Evolutionary conservation across 2,797 vertebrate genomes (phyloP).

Genomic region (Chelon auratus): DNA sequence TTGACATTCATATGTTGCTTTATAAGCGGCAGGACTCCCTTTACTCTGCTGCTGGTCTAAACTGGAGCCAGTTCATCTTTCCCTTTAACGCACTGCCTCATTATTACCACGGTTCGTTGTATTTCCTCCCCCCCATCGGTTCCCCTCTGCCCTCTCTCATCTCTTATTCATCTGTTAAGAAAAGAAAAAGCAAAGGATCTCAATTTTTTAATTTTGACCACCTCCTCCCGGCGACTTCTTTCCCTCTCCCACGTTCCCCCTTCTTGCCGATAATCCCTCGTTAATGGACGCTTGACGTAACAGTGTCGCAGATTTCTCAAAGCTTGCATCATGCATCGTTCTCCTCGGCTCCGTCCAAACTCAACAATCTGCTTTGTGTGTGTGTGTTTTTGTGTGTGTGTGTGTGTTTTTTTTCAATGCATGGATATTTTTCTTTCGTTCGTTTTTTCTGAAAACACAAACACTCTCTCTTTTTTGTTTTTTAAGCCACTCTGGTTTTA

Average conservation of each 20-base stretch:
- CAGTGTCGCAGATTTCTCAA: conserved; percentile 27
- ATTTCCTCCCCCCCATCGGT: neutral
- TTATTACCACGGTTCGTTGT: too few species aligned
- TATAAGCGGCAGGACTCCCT: too few species aligned
- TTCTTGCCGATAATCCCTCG: too few species aligned
- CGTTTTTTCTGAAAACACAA: neutral
- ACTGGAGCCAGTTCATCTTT: too few species aligned
- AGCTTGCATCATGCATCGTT: conserved; percentile 40
- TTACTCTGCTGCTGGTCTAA: too few species aligned
- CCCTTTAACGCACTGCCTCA: too few species aligned
- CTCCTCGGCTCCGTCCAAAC: neutral
- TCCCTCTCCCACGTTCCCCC: too few species aligned
- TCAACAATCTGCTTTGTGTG: neutral
- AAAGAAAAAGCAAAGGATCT: neutral
- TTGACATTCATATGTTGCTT: too few species aligned
- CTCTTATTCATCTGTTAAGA: neutral
- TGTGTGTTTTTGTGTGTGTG: neutral
- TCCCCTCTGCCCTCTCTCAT: neutral
- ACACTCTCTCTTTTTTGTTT: too few species aligned
- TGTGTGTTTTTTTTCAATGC: neutral
- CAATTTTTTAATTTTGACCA: neutral
- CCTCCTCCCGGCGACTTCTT: too few species aligned
- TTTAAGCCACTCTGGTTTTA: conserved; percentile 34
- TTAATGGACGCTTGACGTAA: neutral
- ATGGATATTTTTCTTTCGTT: neutral